Percentiles rank a stretch among this genome's conserved stretches.
Conservation (phyloP, 2,797 vertebrate genomes). For the Micropoecilia bifurca region DNA sequence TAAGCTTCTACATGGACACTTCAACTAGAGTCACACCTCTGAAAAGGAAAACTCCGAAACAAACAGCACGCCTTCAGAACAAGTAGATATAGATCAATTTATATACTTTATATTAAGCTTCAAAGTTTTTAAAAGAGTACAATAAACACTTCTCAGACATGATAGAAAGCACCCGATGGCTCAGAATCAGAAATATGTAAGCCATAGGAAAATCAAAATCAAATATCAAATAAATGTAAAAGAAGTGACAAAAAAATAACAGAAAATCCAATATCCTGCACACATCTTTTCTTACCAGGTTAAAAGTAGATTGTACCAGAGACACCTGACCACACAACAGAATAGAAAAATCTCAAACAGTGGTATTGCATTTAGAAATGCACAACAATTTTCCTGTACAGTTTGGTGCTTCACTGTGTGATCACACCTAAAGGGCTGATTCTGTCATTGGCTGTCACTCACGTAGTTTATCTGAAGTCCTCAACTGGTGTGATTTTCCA, state of each 20-base stretch:
- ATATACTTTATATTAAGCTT: slow-evolving; percentile 96
- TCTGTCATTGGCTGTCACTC: slow-evolving; percentile 39
- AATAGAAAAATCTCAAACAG: slow-evolving; percentile 99
- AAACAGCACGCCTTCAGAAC: slow-evolving; percentile 89
- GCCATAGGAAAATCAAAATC: slow-evolving; percentile 62
- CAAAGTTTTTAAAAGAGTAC: slow-evolving; percentile 97
- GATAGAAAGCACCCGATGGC: slow-evolving; percentile 97
- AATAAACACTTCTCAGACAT: slow-evolving; percentile 98
- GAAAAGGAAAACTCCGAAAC: slow-evolving; percentile 60
- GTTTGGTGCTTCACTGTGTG: slow-evolving; percentile 91
- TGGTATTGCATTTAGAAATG: slow-evolving; percentile 96
- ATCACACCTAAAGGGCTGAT: slow-evolving; percentile 94
- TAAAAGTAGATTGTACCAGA: slow-evolving; percentile 85
- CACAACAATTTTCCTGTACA: slow-evolving; percentile 92
- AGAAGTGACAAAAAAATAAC: slow-evolving; percentile 10
- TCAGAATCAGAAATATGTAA: slow-evolving; percentile 85
- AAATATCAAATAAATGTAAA: slow-evolving; percentile 12
- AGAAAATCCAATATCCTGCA: slow-evolving; percentile 80
- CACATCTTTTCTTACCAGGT: slow-evolving; percentile 92
- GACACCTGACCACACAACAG: slow-evolving; percentile 95
- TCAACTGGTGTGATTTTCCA: slow-evolving; percentile 18
- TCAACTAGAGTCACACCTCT: slow-evolving; percentile 46
- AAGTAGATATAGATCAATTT: slow-evolving; percentile 86
- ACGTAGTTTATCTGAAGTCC: slow-evolving; percentile 27
- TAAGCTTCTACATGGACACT: slow-evolving; percentile 48